These are phyloP conservation scores for Geothlypis trichas DNA, from an alignment of 2,113 vertebrate genomes.

Conservation along the genomic window DNA sequence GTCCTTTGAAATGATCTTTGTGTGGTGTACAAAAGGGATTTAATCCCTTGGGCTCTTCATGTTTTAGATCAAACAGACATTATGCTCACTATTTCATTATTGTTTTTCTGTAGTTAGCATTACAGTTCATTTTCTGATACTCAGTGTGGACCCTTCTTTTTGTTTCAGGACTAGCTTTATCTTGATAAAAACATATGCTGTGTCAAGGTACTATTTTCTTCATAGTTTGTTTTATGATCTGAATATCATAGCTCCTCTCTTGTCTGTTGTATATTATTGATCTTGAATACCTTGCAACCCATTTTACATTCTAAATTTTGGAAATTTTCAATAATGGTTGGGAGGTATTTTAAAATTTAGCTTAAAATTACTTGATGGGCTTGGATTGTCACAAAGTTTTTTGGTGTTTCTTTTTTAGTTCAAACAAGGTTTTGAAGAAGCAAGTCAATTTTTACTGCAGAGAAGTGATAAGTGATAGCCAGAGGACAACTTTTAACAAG, in stretches of 20 bases:
- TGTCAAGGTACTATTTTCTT: not conserved
- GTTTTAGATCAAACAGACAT: not conserved
- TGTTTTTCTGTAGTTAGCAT: not conserved
- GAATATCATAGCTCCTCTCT: not conserved
- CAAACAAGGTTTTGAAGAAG: not conserved
- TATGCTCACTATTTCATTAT: not conserved
- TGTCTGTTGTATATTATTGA: not conserved
- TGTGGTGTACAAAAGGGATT: not conserved
- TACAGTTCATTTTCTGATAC: not conserved
- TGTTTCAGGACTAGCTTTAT: not conserved
- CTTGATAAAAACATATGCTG: not conserved
- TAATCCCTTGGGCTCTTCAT: not conserved
- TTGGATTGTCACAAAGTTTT: not conserved
- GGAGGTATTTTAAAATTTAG: not conserved
- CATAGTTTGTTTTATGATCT: not conserved
- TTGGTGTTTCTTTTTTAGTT: not conserved
- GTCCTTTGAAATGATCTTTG: not conserved
- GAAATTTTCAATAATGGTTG: not conserved
- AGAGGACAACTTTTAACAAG: not conserved
- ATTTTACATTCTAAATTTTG: not conserved
- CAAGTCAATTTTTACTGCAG: not conserved
- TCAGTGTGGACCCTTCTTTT: not conserved
- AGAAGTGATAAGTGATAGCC: not conserved
- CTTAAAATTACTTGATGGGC: not conserved
- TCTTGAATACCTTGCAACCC: not conserved